Conservation (phyloP, 2,888 invertebrate genomes). For the Ligdia adustata region DNA sequence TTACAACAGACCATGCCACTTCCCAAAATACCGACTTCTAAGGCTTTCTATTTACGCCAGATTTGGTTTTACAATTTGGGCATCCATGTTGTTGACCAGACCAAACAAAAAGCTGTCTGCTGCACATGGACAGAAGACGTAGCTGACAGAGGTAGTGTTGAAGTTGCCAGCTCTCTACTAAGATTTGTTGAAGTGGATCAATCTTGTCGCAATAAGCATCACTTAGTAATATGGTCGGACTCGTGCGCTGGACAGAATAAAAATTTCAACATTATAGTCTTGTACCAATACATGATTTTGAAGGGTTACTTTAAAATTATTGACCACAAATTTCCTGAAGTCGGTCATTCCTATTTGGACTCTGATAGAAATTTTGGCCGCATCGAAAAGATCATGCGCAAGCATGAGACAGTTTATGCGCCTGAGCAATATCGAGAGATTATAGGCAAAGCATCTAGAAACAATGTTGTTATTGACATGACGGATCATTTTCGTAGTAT, state of each 20-base stretch:
- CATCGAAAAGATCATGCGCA: conserved; percentile 45
- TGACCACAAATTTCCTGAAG: conserved; percentile 51
- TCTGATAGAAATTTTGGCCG: conserved; percentile 49
- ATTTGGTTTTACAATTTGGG: conserved; percentile 27
- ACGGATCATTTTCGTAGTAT: no score
- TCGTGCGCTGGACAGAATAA: conserved; percentile 34
- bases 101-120: conserved; percentile 29
- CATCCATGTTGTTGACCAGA: conserved; percentile 26
- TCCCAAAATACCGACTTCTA: conserved; percentile 2
- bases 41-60: conserved; percentile 29
- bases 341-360: conserved; percentile 48
- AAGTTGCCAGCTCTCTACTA: conserved; percentile 22
- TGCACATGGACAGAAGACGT: conserved; percentile 33
- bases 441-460: no score
- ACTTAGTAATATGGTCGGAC: conserved; percentile 32
- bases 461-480: no score
- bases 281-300: no score
- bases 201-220: conserved; percentile 24
- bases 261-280: conserved; percentile 35
- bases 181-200: conserved; percentile 29
- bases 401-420: conserved; percentile 37
- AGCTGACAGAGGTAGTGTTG: conserved; percentile 23
- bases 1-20: conserved; percentile 1
- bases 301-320: no score
- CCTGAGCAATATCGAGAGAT: no score